Evolutionary conservation across 2,113 vertebrate species (phyloP).

Genomic region (Felis chaus): DNA sequence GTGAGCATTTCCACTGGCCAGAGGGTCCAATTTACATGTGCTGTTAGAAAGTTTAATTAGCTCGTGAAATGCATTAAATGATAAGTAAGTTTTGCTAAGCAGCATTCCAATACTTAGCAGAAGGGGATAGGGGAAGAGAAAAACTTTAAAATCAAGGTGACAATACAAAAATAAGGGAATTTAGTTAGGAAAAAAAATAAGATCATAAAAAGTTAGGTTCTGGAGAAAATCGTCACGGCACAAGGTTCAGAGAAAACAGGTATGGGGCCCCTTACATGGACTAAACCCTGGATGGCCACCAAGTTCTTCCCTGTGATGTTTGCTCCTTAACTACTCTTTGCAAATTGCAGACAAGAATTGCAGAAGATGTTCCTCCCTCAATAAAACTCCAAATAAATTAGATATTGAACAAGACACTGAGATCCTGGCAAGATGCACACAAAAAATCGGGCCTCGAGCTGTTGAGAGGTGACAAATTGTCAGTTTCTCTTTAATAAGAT

Average conservation of each 20-base stretch:
- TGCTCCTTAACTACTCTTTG: background rate
- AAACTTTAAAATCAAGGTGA: background rate
- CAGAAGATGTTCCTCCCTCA: slow-evolving; percentile 21
- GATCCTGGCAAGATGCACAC: slow-evolving; percentile 42
- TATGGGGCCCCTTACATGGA: background rate
- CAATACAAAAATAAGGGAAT: background rate
- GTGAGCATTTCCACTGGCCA: background rate
- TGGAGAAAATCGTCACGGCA: background rate
- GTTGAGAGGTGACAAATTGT: slow-evolving; percentile 65
- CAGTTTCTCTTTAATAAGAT: slow-evolving; percentile 72
- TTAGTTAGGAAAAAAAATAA: background rate
- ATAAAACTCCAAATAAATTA: slow-evolving; percentile 73
- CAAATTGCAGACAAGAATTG: slow-evolving; percentile 44
- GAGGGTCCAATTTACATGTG: background rate
- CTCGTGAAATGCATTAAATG: slow-evolving; percentile 29
- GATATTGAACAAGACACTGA: slow-evolving; percentile 72
- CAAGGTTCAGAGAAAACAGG: background rate
- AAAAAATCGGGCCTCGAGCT: slow-evolving; percentile 16
- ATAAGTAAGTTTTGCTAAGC: background rate
- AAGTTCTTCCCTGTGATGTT: background rate
- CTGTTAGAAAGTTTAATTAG: background rate
- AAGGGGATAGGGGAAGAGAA: background rate
- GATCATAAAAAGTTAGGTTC: background rate
- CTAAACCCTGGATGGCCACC: background rate
- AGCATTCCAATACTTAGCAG: background rate